phyloP scores from a whole-genome alignment of 2,113 vertebrate genomes.

The Peromyscus californicus region DNA sequence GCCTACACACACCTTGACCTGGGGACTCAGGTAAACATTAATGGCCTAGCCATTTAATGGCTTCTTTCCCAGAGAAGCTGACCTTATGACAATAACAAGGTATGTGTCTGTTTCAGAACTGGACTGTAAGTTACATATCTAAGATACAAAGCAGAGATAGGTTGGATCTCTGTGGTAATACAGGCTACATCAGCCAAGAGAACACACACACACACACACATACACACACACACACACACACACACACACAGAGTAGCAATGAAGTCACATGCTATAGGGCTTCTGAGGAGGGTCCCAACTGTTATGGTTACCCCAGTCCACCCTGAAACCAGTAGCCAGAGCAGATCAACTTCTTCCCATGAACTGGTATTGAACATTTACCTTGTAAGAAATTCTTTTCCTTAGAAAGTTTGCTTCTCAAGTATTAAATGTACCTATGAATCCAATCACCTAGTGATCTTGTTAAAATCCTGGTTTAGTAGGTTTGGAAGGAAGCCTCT shows the following conservation, averaged over 20 bases:
- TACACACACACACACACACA: background rate
- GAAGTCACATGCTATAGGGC: background rate
- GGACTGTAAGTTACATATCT: background rate
- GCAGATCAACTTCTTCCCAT: background rate
- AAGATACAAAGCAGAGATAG: background rate
- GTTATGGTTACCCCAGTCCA: background rate
- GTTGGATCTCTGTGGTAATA: background rate
- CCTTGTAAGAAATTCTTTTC: background rate
- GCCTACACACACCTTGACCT: background rate
- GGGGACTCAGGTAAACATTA: background rate
- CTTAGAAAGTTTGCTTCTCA: constrained; percentile 2
- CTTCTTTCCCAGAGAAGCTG: constrained; percentile 12
- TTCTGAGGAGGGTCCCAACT: background rate
- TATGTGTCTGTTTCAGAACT: background rate
- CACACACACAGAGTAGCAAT: background rate
- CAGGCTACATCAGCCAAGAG: background rate
- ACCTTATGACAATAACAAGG: background rate
- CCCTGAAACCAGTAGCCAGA: background rate
- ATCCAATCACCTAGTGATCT: background rate
- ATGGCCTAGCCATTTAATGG: background rate
- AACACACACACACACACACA: background rate
- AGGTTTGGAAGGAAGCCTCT: background rate
- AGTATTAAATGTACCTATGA: background rate
- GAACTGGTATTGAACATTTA: background rate
- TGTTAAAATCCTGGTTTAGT: background rate